Conservation (phyloP, 2,113 vertebrate species). For the Geococcyx californianus region DNA sequence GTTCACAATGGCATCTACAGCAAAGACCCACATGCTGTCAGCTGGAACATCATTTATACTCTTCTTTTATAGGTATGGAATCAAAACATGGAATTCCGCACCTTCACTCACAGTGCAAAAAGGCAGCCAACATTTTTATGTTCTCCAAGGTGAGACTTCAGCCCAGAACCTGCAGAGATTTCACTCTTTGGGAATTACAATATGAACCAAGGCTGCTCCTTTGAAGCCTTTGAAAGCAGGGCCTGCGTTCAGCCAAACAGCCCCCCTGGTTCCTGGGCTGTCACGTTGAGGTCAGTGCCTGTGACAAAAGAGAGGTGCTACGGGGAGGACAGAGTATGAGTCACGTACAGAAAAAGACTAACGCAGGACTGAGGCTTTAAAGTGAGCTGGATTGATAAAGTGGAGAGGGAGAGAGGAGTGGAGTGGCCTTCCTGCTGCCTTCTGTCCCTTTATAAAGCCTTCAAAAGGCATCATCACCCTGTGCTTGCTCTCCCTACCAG, state of each 20-base stretch:
- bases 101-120: neutral
- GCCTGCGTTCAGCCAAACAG: neutral
- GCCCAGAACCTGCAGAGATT: neutral
- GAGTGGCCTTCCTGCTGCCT: neutral
- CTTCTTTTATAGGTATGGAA: neutral
- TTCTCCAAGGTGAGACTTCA: neutral
- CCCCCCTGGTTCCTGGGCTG: neutral
- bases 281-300: neutral
- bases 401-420: neutral
- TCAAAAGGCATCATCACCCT: neutral
- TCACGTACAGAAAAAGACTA: neutral
- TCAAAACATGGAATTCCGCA: neutral
- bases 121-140: neutral
- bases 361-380: neutral
- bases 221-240: neutral
- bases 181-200: neutral
- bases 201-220: neutral
- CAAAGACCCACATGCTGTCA: neutral
- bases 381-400: neutral
- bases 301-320: neutral
- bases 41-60: neutral
- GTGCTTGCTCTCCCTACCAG: neutral
- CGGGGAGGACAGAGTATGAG: neutral
- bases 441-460: neutral
- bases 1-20: rapidly evolving